Evolutionary conservation across 2,888 invertebrate genomes (phyloP), one percentile per base, ranked within the genome.

Genomic region (Eristalinus sepulchralis): DNA sequence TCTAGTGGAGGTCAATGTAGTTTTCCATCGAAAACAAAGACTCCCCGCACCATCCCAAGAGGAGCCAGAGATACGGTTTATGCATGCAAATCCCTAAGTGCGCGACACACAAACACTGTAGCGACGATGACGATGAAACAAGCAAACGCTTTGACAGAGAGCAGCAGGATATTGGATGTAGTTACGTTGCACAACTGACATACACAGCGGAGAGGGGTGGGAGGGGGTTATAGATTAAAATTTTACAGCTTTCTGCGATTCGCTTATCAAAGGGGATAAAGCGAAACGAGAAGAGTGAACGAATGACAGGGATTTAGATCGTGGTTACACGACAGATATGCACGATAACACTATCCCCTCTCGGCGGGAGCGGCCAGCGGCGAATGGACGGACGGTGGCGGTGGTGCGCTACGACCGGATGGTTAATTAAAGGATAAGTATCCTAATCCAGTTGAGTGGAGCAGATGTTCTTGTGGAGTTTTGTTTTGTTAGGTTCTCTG

Each of bases 371-470:
- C n/a, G n/a, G n/a, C n/a, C 17, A n/a, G 33, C 33, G 33, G 20
- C 20, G 13, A 17, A 47, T 17, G 17, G 47, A 47, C 47, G 17
- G 47, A 17, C 31, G 17, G 31, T 13, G 27, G 31, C 33, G 33
- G 34, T 62, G 47, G 47, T 17, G 47, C 17, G 47, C 39, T 64
- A 64, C 81, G 55, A 64, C 72, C 24, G 64, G 62, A 70, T 66
- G 70, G 70, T 68, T 82, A 82, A 85, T 85, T 85, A 85, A 82
- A 73, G 77, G 85, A 85, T 84, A 76, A 80, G 83, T 75, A 55
- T 75, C 75, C 47, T 75, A 70, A 84, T 79, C 83, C 79, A 75
- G 73, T 66, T 63, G 70, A 33, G 53, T 10, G 62, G 75, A 76
- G 47, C 67, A 76, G 80, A 55, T 83, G 83, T 34, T 72, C 55